These are phyloP conservation scores for Astyanax mexicanus DNA, from an alignment of 2,797 vertebrate species.

Conservation along the genomic window DNA sequence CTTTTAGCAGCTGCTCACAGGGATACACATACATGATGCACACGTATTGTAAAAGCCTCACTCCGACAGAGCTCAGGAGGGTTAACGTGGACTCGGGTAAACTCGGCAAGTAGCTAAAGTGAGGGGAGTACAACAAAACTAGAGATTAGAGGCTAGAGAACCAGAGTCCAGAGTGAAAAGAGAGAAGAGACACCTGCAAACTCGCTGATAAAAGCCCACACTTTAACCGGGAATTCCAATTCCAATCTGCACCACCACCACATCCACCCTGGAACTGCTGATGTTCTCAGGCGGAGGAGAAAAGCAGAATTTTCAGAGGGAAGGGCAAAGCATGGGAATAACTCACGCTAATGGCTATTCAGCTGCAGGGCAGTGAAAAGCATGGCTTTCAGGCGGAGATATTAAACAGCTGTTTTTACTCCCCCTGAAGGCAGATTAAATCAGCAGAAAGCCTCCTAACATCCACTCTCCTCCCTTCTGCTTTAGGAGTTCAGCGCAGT, in stretches of 20 bases:
- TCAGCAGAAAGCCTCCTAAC: slow-evolving; percentile 90
- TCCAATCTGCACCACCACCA: neutral
- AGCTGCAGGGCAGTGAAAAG: slow-evolving; percentile 92
- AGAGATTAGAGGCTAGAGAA: slow-evolving; percentile 11
- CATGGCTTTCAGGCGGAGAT: slow-evolving; percentile 88
- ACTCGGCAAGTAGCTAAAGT: neutral
- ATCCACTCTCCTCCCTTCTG: slow-evolving; percentile 60
- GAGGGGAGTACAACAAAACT: slow-evolving; percentile 17
- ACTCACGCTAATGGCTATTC: slow-evolving; percentile 95
- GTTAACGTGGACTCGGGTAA: neutral
- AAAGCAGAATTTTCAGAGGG: slow-evolving; percentile 80
- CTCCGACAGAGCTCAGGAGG: slow-evolving; percentile 45
- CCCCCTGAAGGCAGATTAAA: slow-evolving; percentile 88
- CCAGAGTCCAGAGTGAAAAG: slow-evolving; percentile 30
- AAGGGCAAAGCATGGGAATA: slow-evolving; percentile 86
- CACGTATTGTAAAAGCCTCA: slow-evolving; percentile 62
- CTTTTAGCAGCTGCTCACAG: slow-evolving; percentile 61
- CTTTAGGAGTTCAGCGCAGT: slow-evolving; percentile 90
- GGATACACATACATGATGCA: slow-evolving; percentile 56
- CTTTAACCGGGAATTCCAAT: neutral
- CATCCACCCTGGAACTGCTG: neutral
- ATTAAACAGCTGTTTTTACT: slow-evolving; percentile 94
- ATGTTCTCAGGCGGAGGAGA: neutral
- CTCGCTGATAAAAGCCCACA: slow-evolving; percentile 32
- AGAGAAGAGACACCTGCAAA: slow-evolving; percentile 46